Percentiles rank a stretch among this genome's conserved stretches.
Conservation (phyloP, 2,113 vertebrate species). For the Caracal caracal region DNA sequence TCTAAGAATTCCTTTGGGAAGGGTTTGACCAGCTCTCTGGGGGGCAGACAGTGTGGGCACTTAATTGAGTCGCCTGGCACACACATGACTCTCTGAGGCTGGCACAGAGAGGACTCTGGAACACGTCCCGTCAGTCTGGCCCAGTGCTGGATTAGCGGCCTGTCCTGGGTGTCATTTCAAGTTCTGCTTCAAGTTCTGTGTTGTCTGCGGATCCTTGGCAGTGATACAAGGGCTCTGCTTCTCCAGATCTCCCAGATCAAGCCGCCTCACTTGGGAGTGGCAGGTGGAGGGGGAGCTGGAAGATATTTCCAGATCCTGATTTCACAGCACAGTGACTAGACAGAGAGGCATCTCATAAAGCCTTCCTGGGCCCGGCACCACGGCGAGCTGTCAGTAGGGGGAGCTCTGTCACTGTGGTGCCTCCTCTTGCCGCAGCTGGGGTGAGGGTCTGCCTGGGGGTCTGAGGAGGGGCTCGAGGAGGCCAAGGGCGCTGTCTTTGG, state of each 20-base stretch:
- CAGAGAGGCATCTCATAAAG: neutral
- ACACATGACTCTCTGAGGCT: neutral
- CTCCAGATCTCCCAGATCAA: neutral
- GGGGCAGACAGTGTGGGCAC: neutral
- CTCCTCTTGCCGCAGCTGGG: too few species aligned
- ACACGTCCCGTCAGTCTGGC: neutral
- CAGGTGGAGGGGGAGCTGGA: neutral
- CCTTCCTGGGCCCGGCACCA: neutral
- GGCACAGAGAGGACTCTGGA: neutral
- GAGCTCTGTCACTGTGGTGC: conserved; percentile 48
- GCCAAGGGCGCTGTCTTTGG: neutral
- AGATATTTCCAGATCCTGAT: neutral
- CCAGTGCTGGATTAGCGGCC: neutral
- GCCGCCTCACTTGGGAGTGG: neutral
- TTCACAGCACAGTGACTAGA: neutral
- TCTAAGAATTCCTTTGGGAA: neutral
- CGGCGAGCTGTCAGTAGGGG: conserved; percentile 58
- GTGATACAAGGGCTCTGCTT: neutral
- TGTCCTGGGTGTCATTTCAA: neutral
- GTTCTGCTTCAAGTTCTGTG: neutral
- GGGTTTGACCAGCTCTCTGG: neutral
- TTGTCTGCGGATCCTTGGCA: neutral
- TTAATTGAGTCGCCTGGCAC: neutral
- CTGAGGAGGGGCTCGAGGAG: neutral
- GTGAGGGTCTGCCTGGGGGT: neutral